Percentiles rank a stretch among this genome's conserved stretches.
Evolutionary conservation across 1,140 invertebrate genomes (phyloP).

Genomic region (Samia ricini): DNA sequence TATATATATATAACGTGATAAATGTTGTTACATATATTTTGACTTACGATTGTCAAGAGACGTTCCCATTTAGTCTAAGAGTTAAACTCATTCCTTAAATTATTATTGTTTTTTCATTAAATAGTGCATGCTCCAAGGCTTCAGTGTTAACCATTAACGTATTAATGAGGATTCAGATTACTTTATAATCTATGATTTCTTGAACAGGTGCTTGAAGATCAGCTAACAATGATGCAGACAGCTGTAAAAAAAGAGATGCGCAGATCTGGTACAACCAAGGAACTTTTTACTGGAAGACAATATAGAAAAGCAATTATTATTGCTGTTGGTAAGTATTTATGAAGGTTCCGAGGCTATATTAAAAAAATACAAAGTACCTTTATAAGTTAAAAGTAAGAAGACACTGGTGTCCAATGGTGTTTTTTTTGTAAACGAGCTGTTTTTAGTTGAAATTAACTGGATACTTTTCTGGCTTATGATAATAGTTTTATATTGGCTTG

Average conservation of each 20-base stretch:
- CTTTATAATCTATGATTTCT: background rate
- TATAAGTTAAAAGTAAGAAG: background rate
- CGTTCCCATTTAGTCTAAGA: too few species aligned
- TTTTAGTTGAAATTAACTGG: too few species aligned
- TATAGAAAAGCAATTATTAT: constrained; percentile 77
- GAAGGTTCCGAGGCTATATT: background rate
- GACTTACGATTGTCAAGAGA: too few species aligned
- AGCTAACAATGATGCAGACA: constrained; percentile 75
- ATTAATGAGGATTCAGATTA: background rate
- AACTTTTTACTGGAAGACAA: constrained; percentile 75
- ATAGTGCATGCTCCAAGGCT: too few species aligned
- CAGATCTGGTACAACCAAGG: constrained; percentile 60
- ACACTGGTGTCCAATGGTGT: background rate
- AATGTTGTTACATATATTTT: too few species aligned
- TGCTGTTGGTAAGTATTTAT: constrained; percentile 29
- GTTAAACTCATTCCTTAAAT: too few species aligned
- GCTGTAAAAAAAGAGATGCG: constrained; percentile 70
- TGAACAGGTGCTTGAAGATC: constrained; percentile 52
- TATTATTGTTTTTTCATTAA: too few species aligned
- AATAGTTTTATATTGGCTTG: too few species aligned
- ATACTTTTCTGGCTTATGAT: too few species aligned
- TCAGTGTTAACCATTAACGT: too few species aligned
- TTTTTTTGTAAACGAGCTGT: too few species aligned
- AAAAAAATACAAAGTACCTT: background rate
- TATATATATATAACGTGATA: too few species aligned